Evolutionary conservation across 2,113 vertebrate species (phyloP).

Genomic region (Illadopsis cleaveri): DNA sequence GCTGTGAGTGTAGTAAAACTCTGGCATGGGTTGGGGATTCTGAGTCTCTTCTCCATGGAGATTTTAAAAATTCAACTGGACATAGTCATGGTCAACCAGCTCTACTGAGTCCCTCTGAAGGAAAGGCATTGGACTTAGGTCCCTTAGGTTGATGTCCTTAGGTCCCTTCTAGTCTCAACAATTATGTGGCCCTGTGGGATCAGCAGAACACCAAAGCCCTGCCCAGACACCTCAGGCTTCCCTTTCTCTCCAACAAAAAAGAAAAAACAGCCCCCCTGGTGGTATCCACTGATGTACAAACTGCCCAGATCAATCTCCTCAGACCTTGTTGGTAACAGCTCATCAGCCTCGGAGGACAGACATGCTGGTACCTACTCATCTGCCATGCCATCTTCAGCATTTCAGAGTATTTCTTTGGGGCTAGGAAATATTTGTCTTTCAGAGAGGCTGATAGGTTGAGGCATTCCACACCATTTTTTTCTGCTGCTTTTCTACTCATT

Average conservation of each 20-base stretch:
- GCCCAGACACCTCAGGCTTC: neutral
- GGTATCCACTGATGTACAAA: neutral
- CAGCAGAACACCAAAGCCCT: neutral
- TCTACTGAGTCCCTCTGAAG: neutral
- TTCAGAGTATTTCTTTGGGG: neutral
- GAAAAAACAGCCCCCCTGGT: neutral
- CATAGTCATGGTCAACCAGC: rapidly evolving
- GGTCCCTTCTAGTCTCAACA: neutral
- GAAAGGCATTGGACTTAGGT: rapidly evolving
- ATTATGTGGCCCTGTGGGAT: neutral
- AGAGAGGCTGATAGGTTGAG: neutral
- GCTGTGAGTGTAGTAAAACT: neutral
- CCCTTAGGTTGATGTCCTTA: neutral
- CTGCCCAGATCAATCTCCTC: neutral
- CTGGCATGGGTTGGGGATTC: neutral
- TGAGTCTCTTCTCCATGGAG: neutral
- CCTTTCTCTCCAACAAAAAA: neutral
- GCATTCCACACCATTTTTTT: neutral
- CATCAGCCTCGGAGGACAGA: neutral
- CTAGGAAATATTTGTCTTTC: neutral
- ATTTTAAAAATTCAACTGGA: neutral
- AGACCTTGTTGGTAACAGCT: neutral
- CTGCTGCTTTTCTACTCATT: neutral
- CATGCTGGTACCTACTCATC: rapidly evolving
- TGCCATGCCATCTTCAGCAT: neutral